Percentiles rank a stretch among this genome's conserved stretches.
Conservation (phyloP, 2,113 vertebrate species). For the Nicator chloris region DNA sequence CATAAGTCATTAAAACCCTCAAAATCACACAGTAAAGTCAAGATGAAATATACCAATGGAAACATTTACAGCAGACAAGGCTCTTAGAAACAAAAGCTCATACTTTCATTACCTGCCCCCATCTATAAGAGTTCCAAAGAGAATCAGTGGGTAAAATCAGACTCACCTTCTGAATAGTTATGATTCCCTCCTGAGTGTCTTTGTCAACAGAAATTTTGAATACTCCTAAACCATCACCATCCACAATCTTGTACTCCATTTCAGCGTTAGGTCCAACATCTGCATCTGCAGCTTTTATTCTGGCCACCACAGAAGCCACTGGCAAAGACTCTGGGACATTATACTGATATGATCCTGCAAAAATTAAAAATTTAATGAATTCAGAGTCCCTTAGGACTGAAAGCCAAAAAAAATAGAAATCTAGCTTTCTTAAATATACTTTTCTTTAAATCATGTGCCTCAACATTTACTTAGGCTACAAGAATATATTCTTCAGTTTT, state of each 20-base stretch:
- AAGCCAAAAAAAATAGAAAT: not conserved
- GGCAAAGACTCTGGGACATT: conserved; percentile 88
- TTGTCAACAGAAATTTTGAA: conserved; percentile 92
- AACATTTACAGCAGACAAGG: not conserved
- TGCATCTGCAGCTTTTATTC: conserved; percentile 89
- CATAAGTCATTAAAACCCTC: not conserved
- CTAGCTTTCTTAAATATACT: not conserved
- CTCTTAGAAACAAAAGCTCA: not conserved
- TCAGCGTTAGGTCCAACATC: conserved; percentile 90
- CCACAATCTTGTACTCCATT: conserved; percentile 95
- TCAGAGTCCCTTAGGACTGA: not conserved
- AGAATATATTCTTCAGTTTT: not conserved
- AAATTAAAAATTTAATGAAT: conserved; percentile 46
- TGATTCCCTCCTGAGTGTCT: conserved; percentile 90
- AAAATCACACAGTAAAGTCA: not conserved
- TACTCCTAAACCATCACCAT: conserved; percentile 84
- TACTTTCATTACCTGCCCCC: not conserved
- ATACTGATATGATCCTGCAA: conserved; percentile 88
- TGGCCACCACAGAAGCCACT: conserved; percentile 86
- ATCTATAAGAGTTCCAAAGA: not conserved
- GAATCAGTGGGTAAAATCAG: not conserved
- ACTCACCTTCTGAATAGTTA: conserved; percentile 88
- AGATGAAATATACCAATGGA: not conserved
- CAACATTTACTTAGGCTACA: not conserved
- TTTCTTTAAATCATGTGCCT: not conserved